Evolutionary conservation across 2,888 invertebrate genomes (phyloP), one percentile per base, ranked within the genome.

Genomic region (Andrena camellia): DNA sequence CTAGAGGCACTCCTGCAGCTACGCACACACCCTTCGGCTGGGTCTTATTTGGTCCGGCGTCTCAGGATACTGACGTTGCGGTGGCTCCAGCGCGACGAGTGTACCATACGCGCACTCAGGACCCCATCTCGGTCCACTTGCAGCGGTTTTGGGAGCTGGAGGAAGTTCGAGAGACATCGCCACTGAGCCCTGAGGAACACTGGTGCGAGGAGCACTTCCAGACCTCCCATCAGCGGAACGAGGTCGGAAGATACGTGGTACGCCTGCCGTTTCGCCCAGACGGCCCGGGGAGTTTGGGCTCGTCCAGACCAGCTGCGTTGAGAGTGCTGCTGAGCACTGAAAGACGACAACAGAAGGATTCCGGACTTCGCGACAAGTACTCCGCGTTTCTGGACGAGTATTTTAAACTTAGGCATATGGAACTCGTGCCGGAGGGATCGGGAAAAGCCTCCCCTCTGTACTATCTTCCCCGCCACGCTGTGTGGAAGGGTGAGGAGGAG

Each of bases 111-210:
- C 1, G 26, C 17, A 2, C 6, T 17, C 17, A 29, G 4, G 17
- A 17, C 13, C 59, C 5, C 0, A 10, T 13, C 0, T 6, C 1
- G 2, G 4, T 1, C 59, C 17, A 4, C 1, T 0, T 59, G 26
- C 29, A 29, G 17, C 59, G 59, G 0, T 62, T 62, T 7, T 62
- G 62, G 62, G 33, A 62, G 1, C 33, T 33, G 13, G 62, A 62
- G 8, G 8, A 62, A 2, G 13, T 31, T 20, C 0, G 0, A 10
- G 2, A n/a, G 3, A 13, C 5, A 0, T 0, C n/a, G 0, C n/a
- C 60, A 0, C 13, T 31, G 29, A 29, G 13, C 0, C 6, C 26
- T 6, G 60, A 60, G 0, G 60, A 60, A 5, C 29, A 0, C 13
- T 13, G 13, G 5, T 60, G 60, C n/a, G 31, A 60, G n/a, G 29